These are phyloP conservation scores for Oreonectes daqikongensis DNA, from an alignment of 2,797 vertebrate genomes.

Conservation along the genomic window DNA sequence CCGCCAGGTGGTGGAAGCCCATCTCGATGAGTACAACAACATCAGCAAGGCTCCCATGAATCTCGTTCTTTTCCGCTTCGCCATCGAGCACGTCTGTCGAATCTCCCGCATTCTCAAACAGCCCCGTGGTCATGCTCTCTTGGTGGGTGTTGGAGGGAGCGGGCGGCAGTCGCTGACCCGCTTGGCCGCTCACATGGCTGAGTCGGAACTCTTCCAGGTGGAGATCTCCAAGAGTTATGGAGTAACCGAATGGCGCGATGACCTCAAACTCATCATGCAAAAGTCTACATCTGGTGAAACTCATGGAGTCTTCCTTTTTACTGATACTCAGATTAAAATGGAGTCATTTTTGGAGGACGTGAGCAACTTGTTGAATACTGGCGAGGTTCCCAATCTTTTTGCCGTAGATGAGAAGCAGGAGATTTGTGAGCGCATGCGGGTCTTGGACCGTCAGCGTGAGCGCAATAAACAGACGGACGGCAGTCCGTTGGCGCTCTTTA, in stretches of 20 bases:
- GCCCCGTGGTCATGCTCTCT: constrained; percentile 85
- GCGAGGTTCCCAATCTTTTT: constrained; percentile 91
- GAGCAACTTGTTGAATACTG: constrained; percentile 89
- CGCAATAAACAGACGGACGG: constrained; percentile 88
- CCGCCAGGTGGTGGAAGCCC: constrained; percentile 79
- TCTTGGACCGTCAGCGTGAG: constrained; percentile 84
- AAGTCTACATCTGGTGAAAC: constrained; percentile 82
- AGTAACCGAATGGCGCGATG: constrained; percentile 83
- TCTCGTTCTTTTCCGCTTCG: constrained; percentile 90
- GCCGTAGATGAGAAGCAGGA: constrained; percentile 87
- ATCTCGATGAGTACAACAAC: constrained; percentile 89
- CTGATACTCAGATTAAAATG: constrained; percentile 88
- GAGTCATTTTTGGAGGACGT: constrained; percentile 92
- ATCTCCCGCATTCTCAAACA: constrained; percentile 90
- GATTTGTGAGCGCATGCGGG: constrained; percentile 87
- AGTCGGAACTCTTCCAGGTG: constrained; percentile 85
- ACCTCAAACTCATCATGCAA: constrained; percentile 84
- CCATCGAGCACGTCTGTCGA: constrained; percentile 89
- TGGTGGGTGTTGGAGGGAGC: constrained; percentile 90
- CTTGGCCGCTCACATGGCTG: constrained; percentile 87
- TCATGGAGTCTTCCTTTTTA: constrained; percentile 89
- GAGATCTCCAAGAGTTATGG: constrained; percentile 89
- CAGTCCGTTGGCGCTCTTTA: constrained; percentile 85
- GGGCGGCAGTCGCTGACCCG: constrained; percentile 89
- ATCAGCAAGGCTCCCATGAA: constrained; percentile 89